phyloP scores from a whole-genome alignment of 2,888 invertebrate species.

The Acanthococcus lagerstroemiae region DNA sequence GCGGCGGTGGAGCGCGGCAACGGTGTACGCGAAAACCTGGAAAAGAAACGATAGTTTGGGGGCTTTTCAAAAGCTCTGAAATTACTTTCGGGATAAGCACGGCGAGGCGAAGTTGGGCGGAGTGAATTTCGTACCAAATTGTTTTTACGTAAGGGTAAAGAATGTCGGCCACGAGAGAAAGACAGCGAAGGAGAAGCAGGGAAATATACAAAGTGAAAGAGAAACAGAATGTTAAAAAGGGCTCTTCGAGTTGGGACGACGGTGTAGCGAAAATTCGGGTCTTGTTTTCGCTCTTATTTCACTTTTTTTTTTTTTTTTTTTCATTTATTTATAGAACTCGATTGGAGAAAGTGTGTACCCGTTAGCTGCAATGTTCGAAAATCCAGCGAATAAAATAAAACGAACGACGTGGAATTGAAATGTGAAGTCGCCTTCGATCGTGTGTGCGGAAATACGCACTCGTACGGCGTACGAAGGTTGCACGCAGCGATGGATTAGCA shows the following conservation, averaged over 20 bases:
- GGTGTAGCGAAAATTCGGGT: constrained; percentile 22
- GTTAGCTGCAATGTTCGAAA: too few relatives aligned
- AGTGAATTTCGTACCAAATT: constrained; percentile 24
- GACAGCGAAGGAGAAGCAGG: background rate
- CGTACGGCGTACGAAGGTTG: too few relatives aligned
- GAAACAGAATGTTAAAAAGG: background rate
- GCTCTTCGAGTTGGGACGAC: background rate
- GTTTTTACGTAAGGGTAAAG: constrained; percentile 25
- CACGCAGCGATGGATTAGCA: too few relatives aligned
- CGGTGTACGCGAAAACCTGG: constrained; percentile 17
- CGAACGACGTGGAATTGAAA: too few relatives aligned
- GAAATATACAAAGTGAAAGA: background rate
- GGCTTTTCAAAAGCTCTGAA: constrained; percentile 29
- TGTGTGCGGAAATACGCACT: too few relatives aligned
- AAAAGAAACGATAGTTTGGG: constrained; percentile 29
- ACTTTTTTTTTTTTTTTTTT: constrained; percentile 10
- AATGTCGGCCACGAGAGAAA: constrained; percentile 17
- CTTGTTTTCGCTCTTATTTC: constrained; percentile 19
- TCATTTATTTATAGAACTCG: background rate
- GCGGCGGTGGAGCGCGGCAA: background rate
- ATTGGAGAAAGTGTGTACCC: too few relatives aligned
- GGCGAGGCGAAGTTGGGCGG: constrained; percentile 2
- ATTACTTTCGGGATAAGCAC: constrained; percentile 27
- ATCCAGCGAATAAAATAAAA: too few relatives aligned
- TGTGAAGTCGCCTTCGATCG: too few relatives aligned